Evolutionary conservation across 2,888 invertebrate species (phyloP), one percentile per base, ranked within the genome.

Genomic region (Polydrusus tereticollis): DNA sequence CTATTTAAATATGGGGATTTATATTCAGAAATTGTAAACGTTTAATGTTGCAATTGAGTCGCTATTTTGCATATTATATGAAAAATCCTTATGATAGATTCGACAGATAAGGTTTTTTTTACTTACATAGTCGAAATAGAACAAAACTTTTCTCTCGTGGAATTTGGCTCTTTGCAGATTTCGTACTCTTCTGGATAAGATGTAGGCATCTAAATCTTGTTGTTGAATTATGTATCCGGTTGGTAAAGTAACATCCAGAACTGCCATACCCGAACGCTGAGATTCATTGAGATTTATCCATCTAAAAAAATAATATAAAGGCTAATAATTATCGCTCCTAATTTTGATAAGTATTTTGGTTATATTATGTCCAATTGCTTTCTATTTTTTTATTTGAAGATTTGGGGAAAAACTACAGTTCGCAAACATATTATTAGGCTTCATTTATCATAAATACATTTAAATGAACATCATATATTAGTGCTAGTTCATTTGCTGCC

Each of bases 191-290:
- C 91, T 89, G n/a, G 93, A 92, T 64, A 91, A 87, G 74, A 96
- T 94, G 84, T 97, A 97, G 2, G 88, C 88, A 85, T 97, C 95
- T 18, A 98, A 88, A 75, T 91, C 92, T 86, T 97, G 96, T 81
- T 97, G 96, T 83, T 96, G 95, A 76, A 96, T 90, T 86, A 94
- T 93, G 86, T 97, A 97, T 12, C 97, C 97, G 0, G 96, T 96
- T 3, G 97, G 97, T 78, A 97, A 91, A 2, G 92, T 90, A 43
- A 96, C 92, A 84, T 95, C 95, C 75, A 97, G 86, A 65, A 97
- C 93, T 1, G 96, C 93, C 91, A 96, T 89, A 55, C 97, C 97
- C 1, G 96, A 96, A 63, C 94, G 89, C 50, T 91, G 88, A 0
- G 95, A 94, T 87, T 96, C 96, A 41, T 90, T 88, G 1, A 87